These are phyloP conservation scores for Himalopsyche japonica DNA, from an alignment of 2,888 invertebrate genomes.

Conservation along the genomic window DNA sequence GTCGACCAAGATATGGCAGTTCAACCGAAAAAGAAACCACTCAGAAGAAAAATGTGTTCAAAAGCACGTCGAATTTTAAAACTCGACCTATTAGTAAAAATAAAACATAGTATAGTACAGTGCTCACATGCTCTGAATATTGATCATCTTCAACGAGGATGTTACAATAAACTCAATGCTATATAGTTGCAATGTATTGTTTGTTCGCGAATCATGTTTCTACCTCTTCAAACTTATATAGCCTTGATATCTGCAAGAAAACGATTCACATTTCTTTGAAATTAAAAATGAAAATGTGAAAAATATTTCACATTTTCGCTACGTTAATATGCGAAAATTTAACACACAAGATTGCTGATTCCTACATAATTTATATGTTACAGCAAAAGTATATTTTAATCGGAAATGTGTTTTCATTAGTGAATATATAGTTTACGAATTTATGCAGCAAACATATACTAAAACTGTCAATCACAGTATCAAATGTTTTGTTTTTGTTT, in stretches of 20 bases:
- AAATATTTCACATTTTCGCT: too few species aligned
- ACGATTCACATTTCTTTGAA: too few species aligned
- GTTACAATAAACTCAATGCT: background rate
- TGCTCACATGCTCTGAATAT: background rate
- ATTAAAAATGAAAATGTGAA: too few species aligned
- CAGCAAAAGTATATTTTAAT: too few species aligned
- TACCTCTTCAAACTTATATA: background rate
- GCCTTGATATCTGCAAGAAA: background rate
- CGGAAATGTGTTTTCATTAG: too few species aligned
- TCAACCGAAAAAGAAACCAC: constrained; percentile 4
- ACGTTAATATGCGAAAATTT: too few species aligned
- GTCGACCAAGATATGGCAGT: background rate
- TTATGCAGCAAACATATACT: too few species aligned
- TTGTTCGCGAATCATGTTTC: background rate
- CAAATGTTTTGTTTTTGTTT: too few species aligned
- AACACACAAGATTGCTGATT: too few species aligned
- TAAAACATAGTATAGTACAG: background rate
- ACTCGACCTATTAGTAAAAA: background rate
- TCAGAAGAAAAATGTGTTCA: constrained; percentile 14
- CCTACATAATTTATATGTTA: too few species aligned
- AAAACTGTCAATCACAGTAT: too few species aligned
- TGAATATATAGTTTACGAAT: too few species aligned
- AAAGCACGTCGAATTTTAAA: background rate
- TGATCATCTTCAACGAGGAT: background rate
- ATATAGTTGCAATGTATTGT: background rate